Evolutionary conservation across 2,113 vertebrate species (phyloP), one percentile per base, ranked within the genome.

Genomic region (Macrotus californicus): DNA sequence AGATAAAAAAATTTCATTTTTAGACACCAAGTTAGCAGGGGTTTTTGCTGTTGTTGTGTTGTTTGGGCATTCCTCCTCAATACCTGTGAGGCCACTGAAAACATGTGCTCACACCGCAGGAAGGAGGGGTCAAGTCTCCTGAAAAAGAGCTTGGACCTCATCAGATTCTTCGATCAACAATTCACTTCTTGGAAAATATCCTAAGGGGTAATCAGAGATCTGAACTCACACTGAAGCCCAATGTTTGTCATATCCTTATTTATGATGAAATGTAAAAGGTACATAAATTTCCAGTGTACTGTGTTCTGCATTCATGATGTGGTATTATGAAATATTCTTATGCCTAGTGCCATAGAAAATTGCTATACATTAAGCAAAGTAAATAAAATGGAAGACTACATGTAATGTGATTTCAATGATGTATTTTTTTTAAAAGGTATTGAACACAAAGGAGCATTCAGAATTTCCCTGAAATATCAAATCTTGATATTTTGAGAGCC

Each of bases 401-500:
- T 91, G 22, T 61, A 73, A 77, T 81, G 36, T 93, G 59, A 80
- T 91, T 85, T 86, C 59, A 84, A 52, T 93, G 26, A 85, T 83
- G 15, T 39, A n/a, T 48, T 48, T 29, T 29, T 59, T 61, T 61
- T 52, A 39, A 29, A 70, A 43, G 29, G 41, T 31, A 54, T 16
- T 39, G 26, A 82, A 67, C 24, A 73, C 36, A 94, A 93, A 89
- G 46, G 73, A 91, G 10, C 77, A 89, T 89, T 93, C 89, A 70
- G 56, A 85, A 84, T 96, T 94, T 76, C 77, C 59, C 43, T 70
- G 26, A 85, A 84, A 85, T 83, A 76, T n/a, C 69, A 69, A 16
- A 72, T 70, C 81, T 70, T 90, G 81, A 69, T 94, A 92, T 92
- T 91, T 84, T 70, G 70, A 89, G 75, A 90, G 85, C 24, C 6